Evolutionary conservation across 1,140 invertebrate genomes (phyloP).

Genomic region (Dysdera silvatica): DNA sequence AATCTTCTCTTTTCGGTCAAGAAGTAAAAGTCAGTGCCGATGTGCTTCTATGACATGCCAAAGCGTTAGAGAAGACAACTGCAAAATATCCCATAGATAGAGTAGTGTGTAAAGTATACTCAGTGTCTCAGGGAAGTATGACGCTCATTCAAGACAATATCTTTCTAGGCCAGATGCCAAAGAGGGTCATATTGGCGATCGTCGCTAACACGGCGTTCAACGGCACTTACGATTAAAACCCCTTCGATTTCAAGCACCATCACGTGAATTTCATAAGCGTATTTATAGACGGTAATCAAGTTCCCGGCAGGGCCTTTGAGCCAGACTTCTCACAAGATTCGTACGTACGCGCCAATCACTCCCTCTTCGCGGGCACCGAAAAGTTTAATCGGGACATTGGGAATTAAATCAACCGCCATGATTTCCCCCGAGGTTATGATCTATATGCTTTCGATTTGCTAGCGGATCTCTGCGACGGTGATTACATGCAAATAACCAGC

Average conservation of each 20-base stretch:
- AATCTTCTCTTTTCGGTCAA: neutral
- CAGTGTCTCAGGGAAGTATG: slow-evolving; percentile 3
- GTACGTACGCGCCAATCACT: neutral
- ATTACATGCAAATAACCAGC: neutral
- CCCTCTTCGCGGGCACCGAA: neutral
- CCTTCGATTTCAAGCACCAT: slow-evolving; percentile 2
- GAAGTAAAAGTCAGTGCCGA: neutral
- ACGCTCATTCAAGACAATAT: slow-evolving; percentile 9
- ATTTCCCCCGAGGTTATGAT: neutral
- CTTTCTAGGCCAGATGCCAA: slow-evolving; percentile 6
- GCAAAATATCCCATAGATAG: slow-evolving; percentile 7
- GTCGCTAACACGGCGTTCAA: neutral
- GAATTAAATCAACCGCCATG: neutral
- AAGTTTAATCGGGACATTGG: neutral
- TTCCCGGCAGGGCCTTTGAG: neutral
- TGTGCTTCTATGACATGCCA: neutral
- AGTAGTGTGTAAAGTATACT: neutral
- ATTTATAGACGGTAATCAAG: neutral
- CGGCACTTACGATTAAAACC: neutral
- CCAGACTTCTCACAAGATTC: neutral
- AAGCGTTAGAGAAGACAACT: slow-evolving; percentile 1
- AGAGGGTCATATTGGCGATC: neutral
- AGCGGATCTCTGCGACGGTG: neutral
- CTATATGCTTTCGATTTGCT: neutral
- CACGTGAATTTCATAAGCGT: neutral